phyloP scores from a whole-genome alignment of 2,113 vertebrate species.

The Chaetops frenatus region DNA sequence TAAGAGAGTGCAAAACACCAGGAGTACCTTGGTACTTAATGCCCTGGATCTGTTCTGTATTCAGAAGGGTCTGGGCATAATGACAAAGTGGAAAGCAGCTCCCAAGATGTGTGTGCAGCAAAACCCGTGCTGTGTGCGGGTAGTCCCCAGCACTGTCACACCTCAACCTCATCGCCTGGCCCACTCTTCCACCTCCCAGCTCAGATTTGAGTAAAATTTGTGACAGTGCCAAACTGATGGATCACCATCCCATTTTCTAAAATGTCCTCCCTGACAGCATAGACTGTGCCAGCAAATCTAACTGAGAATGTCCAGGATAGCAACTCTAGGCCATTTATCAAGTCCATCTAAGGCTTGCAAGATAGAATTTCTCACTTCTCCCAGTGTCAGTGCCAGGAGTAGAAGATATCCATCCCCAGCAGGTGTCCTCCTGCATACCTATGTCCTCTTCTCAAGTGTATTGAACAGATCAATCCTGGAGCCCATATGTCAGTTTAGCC shows the following conservation, averaged over 20 bases:
- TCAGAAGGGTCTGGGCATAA: background rate
- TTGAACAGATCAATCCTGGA: background rate
- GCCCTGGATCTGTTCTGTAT: background rate
- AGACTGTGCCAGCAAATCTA: background rate
- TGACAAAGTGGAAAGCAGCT: background rate
- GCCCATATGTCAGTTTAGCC: background rate
- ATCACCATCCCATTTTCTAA: constrained; percentile 35
- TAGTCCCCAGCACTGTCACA: background rate
- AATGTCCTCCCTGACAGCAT: background rate
- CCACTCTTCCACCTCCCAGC: constrained; percentile 1
- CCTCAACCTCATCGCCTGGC: background rate
- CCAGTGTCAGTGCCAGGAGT: background rate
- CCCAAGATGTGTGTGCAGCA: background rate
- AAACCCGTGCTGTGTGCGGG: background rate
- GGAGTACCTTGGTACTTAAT: background rate
- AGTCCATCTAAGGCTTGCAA: background rate
- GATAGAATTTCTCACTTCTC: constrained; percentile 23
- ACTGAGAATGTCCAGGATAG: background rate
- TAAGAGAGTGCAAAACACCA: background rate
- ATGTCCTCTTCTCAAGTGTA: background rate
- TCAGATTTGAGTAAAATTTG: constrained; percentile 13
- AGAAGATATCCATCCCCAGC: background rate
- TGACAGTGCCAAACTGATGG: constrained; percentile 47
- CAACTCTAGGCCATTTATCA: constrained; percentile 24
- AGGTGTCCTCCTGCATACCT: background rate